phyloP scores from a whole-genome alignment of 2,797 vertebrate species.

The Leontocebus nigricollis region DNA sequence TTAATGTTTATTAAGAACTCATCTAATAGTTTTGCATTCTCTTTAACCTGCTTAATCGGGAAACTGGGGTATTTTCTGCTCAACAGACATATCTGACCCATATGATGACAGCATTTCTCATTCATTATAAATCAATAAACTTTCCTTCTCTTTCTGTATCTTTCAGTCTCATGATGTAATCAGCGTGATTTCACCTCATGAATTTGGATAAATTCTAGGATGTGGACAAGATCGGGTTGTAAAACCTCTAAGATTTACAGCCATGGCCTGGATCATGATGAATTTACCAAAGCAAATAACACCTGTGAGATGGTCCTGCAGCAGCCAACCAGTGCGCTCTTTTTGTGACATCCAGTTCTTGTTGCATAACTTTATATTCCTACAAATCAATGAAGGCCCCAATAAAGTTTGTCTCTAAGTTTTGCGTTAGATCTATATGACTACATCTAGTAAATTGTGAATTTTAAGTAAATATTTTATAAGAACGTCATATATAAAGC shows the following conservation, averaged over 20 bases:
- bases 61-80: not conserved
- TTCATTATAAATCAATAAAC: slow-evolving; percentile 42
- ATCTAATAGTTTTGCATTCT: not conserved
- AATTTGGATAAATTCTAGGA: slow-evolving; percentile 62
- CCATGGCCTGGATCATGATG: slow-evolving; percentile 32
- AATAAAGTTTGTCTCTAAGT: slow-evolving; percentile 60
- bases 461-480: slow-evolving; percentile 40
- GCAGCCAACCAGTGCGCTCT: not conserved
- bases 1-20: not conserved
- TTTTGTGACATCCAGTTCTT: slow-evolving; percentile 43
- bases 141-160: slow-evolving; percentile 52
- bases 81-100: not conserved
- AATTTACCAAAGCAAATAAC: slow-evolving; percentile 48
- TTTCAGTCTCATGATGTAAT: slow-evolving; percentile 64
- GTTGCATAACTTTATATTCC: slow-evolving; percentile 45
- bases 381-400: slow-evolving; percentile 26
- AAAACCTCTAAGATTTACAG: slow-evolving; percentile 42
- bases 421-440: slow-evolving; percentile 11
- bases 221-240: slow-evolving; percentile 43
- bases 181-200: slow-evolving; percentile 37
- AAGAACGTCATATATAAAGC: slow-evolving; percentile 39
- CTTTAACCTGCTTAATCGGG: not conserved
- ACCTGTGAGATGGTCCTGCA: slow-evolving; percentile 7
- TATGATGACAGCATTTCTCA: slow-evolving; percentile 12
- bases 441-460: not conserved